Evolutionary conservation across 1,140 invertebrate species (phyloP).

Genomic region (Aporrectodea caliginosa): DNA sequence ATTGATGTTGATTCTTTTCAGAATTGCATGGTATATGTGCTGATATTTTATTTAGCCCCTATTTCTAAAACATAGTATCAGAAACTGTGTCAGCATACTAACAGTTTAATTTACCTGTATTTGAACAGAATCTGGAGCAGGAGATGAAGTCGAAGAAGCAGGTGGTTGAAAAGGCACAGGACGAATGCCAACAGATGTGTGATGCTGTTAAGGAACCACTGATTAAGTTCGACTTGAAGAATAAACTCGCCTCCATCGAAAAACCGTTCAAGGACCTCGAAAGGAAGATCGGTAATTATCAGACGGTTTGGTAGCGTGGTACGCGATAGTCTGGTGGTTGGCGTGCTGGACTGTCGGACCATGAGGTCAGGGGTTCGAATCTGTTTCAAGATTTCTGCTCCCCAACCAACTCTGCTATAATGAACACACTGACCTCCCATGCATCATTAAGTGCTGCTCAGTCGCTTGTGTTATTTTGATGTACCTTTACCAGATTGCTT

Average conservation of each 20-base stretch:
- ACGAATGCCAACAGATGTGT: conserved; percentile 77
- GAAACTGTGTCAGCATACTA: not conserved
- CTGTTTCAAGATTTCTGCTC: no score
- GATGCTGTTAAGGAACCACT: conserved; percentile 85
- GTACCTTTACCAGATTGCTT: no score
- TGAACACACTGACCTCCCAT: no score
- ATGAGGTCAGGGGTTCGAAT: no score
- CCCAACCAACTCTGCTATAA: no score
- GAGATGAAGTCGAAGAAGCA: conserved; percentile 73
- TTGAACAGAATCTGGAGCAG: conserved; percentile 69
- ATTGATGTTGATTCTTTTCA: not conserved
- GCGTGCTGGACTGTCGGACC: no score
- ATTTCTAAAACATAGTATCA: not conserved
- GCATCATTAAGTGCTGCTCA: no score
- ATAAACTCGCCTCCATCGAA: conserved; percentile 67
- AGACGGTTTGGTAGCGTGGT: not conserved
- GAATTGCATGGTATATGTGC: not conserved
- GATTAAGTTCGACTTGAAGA: conserved; percentile 82
- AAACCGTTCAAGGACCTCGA: conserved; percentile 47
- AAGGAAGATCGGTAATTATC: conserved; percentile 46
- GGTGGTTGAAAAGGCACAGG: conserved; percentile 78
- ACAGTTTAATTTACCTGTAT: not conserved
- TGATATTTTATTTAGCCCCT: not conserved
- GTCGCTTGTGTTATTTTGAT: no score
- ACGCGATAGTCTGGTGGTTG: no score